phyloP scores from a whole-genome alignment of 2,797 vertebrate species.

The Hipposideros larvatus region DNA sequence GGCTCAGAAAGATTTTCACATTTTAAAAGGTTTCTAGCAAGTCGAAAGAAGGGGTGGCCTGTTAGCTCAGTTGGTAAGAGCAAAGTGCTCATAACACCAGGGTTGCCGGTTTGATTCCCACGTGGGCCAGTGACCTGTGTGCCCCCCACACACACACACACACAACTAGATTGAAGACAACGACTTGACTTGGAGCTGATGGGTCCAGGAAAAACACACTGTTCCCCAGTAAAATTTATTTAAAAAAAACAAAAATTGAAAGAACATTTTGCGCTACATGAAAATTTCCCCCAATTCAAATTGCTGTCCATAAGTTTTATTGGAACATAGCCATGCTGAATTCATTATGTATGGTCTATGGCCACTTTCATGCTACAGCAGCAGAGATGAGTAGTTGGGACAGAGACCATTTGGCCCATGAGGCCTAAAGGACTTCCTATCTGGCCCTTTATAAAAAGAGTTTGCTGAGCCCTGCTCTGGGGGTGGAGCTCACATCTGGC shows the following conservation, averaged over 20 bases:
- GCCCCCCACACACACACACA: no score
- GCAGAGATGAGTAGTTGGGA: neutral
- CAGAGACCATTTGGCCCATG: neutral
- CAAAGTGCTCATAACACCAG: no score
- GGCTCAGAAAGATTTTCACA: neutral
- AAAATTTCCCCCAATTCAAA: slow-evolving; percentile 32
- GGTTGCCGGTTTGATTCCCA: no score
- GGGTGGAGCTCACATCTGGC: neutral
- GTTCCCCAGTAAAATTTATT: no score
- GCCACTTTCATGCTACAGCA: neutral
- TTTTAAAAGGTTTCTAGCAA: neutral
- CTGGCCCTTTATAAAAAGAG: neutral
- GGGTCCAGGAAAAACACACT: no score
- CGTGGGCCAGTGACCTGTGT: no score
- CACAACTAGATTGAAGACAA: no score
- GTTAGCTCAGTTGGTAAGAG: no score
- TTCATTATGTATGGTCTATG: neutral
- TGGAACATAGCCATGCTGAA: neutral
- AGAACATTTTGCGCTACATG: neutral
- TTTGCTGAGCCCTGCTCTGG: neutral
- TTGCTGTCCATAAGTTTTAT: slow-evolving; percentile 1
- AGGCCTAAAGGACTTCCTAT: slow-evolving; percentile 11
- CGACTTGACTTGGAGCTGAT: no score
- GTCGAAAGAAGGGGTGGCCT: neutral
- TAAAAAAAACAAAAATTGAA: neutral